Evolutionary conservation across 37 sponge, comb jelly and placozoan genomes (phyloP), one percentile per base, ranked within the genome.

Genomic region (Agelas oroides): DNA sequence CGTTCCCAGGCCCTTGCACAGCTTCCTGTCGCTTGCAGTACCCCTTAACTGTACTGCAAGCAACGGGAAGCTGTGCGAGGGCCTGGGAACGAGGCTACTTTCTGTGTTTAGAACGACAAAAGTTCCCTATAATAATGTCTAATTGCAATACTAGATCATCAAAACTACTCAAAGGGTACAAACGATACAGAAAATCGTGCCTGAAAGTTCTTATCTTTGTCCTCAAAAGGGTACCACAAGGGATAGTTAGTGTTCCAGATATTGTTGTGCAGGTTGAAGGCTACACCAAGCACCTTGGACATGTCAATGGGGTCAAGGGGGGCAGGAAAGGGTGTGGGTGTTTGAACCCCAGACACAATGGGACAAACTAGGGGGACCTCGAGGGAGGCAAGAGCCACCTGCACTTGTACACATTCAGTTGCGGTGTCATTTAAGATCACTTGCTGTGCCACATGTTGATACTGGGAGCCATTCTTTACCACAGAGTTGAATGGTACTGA

Each of bases 221-320:
- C 59, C 19, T 32, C 34, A 59, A 91, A 85, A 11, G 91, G 91
- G 72, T 91, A 91, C 84, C 85, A 91, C 11, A 85, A 54, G 8
- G 91, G 91, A 31, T 91, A 91, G 72, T 91, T 91, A 5, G 91
- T 91, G 72, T 91, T 91, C 91, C 91, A 91, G 30, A 91, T 81
- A 60, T 91, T 91, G 79, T 91, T 91, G 63, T 91, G 91, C 24
- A 91, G 52, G 46, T 91, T 91, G 86, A 85, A 91, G 38, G 82
- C 91, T 53, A 91, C 55, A 24, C 91, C 91, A 59, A 46, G 46
- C 46, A 71, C 72, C 31, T 57, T n/a, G 15, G 23, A 33, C 23
- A 57, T 31, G 20, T 11, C 37, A 17, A 72, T 33, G 13, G 83
- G 77, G 1, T 39, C 59, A 6, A 72, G 62, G 27, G 83, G 83